Evolutionary conservation across 2,888 invertebrate genomes (phyloP).

Genomic region (Pseudococcus jackbeardsleyi): DNA sequence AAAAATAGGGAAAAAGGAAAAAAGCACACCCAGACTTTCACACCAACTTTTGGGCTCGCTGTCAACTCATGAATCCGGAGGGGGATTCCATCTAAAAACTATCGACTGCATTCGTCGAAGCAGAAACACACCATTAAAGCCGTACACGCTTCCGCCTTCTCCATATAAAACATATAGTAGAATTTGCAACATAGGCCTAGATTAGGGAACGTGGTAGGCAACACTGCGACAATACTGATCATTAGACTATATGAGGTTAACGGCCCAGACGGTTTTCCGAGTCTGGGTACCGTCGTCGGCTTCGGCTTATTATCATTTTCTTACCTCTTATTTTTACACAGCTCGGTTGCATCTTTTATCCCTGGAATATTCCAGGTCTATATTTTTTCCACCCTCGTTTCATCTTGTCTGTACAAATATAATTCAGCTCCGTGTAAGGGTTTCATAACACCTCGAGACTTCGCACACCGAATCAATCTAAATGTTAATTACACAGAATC

Average conservation of each 20-base stretch:
- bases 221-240: conserved; percentile 43
- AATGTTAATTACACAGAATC: conserved; percentile 2
- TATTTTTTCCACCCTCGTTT: not conserved
- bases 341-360: conserved; percentile 28
- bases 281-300: conserved; percentile 30
- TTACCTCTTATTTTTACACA: conserved; percentile 49
- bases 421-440: not conserved
- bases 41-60: not conserved
- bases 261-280: conserved; percentile 54
- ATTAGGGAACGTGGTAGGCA: conserved; percentile 44
- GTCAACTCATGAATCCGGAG: not conserved
- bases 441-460: not conserved
- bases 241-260: conserved; percentile 49
- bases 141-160: conserved; percentile 15
- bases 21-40: not conserved
- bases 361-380: not conserved
- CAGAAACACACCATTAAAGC: conserved; percentile 28
- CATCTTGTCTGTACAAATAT: not conserved
- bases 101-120: conserved; percentile 37
- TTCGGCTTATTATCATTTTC: conserved; percentile 51
- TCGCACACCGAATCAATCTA: not conserved
- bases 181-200: conserved; percentile 46
- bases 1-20: not conserved
- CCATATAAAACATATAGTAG: not conserved
- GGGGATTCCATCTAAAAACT: conserved; percentile 6